Base-by-base conservation (phyloP, 2,888 invertebrate genomes). In the Phengaris arion region DNA sequence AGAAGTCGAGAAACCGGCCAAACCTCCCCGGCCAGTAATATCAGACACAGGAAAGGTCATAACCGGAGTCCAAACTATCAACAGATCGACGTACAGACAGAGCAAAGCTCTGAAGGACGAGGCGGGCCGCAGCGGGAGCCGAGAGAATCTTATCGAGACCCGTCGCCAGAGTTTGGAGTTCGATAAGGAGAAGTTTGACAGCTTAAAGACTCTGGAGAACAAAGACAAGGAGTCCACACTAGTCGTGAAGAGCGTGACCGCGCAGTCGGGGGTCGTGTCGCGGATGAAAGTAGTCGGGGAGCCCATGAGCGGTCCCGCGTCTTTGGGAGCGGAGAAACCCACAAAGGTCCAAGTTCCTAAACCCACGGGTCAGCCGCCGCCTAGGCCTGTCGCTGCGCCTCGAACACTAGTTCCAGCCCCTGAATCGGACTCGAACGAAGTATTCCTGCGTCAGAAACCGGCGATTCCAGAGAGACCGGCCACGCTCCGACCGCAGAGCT, bases 381-480 rank as follows among this genome's bases (percentile, higher is more conserved):
- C 87, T 54, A 85, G 92, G n/a, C 94, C 94, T 6, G 89, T 92
- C 48, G 94, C 94, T 35, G 90, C 94, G 77, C 94, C 94, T 76
- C 86, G 94, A 73, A 92, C 93, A 35, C 81, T 90, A 72, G 78
- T 89, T 77, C 89, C 90, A 8, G 81, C 78, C 75, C 78, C 83
- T 79, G 86, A 84, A 15, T 84, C 84, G 15, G 85, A 85, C 46
- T 87, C 87, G 48, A 87, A 82, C 54, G 88, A 87, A 70, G 94
- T 95, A 69, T 94, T 94, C 83, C 85, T 95, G 79, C 93, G 96
- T 48, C 92, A 94, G 85, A 97, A 97, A 88, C 97, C 97, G 7
- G 96, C 96, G 74, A 95, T 97, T 80, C 97, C 97, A 74, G 97
- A 97, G 86, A 94, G 97, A 76, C 97, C 97, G 74, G 95, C 96